These are phyloP conservation scores for Lota lota DNA, from an alignment of 2,113 vertebrate genomes.

Conservation along the genomic window DNA sequence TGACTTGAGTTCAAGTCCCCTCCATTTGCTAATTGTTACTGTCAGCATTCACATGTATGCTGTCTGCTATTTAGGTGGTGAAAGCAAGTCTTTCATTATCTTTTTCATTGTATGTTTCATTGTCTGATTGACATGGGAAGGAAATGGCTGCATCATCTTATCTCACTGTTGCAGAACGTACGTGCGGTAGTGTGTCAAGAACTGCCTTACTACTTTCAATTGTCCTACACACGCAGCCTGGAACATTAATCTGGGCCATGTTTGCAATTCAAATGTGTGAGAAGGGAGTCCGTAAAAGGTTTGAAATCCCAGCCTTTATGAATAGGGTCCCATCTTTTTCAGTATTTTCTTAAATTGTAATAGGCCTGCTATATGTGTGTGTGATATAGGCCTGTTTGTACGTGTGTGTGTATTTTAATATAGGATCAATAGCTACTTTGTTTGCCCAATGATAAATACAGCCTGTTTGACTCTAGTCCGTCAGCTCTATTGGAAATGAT, in stretches of 20 bases:
- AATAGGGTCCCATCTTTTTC: not conserved
- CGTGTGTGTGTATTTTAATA: too few species aligned
- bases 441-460: too few species aligned
- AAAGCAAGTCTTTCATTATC: not conserved
- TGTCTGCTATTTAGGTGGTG: too few species aligned
- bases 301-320: conserved; percentile 1
- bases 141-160: conserved; percentile 59
- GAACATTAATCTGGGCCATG: conserved; percentile 19
- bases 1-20: too few species aligned
- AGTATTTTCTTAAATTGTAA: too few species aligned
- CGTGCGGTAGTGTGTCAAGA: conserved; percentile 32
- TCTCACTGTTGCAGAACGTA: conserved; percentile 45
- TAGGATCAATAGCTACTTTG: too few species aligned
- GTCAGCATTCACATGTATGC: too few species aligned
- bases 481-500: too few species aligned
- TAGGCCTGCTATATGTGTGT: too few species aligned
- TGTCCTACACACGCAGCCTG: conserved; percentile 6
- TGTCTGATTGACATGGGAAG: conserved; percentile 55
- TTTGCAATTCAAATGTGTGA: conserved; percentile 64
- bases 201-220: conserved; percentile 1
- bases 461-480: too few species aligned
- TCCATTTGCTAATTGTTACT: too few species aligned
- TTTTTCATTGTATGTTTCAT: conserved; percentile 18
- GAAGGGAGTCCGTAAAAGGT: not conserved
- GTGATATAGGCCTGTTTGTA: too few species aligned